Base-by-base conservation (phyloP, 2,888 invertebrate species). In the Ligdia adustata region DNA sequence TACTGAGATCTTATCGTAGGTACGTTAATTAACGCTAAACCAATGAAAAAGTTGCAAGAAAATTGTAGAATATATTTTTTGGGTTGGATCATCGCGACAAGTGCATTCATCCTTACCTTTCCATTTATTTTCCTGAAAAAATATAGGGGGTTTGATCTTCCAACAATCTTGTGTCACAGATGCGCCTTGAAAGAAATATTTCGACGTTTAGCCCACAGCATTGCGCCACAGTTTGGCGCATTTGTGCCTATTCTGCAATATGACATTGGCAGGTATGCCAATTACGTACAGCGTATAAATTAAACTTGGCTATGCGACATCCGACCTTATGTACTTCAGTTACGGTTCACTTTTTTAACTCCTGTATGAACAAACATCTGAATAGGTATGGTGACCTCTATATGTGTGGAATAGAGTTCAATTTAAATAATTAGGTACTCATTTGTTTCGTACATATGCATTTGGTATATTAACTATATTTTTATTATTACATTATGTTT, bases 191-290 rank as follows among this genome's bases (percentile, higher is more conserved):
- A 37, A 44, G n/a, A 41, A 45, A 35, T 33, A 52, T 45, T 47
- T 39, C 28, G 42, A 42, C 46, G 52, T 42, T 51, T 42, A 45
- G 42, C 29, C 27, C 43, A 38, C 63, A 45, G 52, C 55, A 56
- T 67, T 71, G 63, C 69, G 56, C 55, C 66, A 72, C 40, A 11
- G 46, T 48, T 62, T 66, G 66, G 66, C 66, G 59, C 63, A 55
- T 48, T 40, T 35, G 49, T 52, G 43, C 53, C 37, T 50, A 46
- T 55, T 64, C 55, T 62, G 71, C 65, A 69, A 68, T 60, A 56
- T 60, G 67, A 62, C 72, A 70, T 73, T 72, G 72, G 59, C 60
- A 59, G 52, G 60, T 57, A 60, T 55, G 56, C 56, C 56, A 58
- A 61, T 57, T 54, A 52, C 29, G 40, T 37, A 33, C 34, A 12